Base-by-base conservation (phyloP, 1,140 invertebrate genomes). In the Lepidurus apus region DNA sequence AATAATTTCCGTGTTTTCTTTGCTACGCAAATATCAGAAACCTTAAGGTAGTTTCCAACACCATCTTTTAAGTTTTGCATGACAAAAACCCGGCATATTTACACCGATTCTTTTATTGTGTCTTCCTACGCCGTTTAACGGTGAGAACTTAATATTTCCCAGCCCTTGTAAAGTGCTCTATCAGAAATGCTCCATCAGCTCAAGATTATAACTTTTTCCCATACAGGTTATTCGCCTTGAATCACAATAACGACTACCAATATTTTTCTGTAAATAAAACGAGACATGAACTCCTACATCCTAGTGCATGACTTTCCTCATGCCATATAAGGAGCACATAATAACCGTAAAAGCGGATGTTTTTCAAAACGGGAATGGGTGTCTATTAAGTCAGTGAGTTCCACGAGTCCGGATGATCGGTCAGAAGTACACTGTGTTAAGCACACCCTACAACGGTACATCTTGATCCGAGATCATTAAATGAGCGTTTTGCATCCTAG, bases 121-220 rank as follows among this genome's bases (percentile, higher is more conserved):
- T 21, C 21, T 65, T 21, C 53, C 21, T 65, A 65, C 53, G 53
- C 34, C 4, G 34, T 34, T 34, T 34, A 3, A 34, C 34, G 34
- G 3, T 34, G 34, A 17, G 53, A 21, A 65, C 53, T 65, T 65
- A 9, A 9, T 1, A 65, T 11, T 65, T 65, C 53, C 53, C 53
- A 65, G 17, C 53, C 17, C 53, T 65, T 65, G 17, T 17, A 65
- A 65, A 65, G 21, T 21, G 53, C n/a, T 7, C 53, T 21, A 21
- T 65, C 53, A 65, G 53, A 65, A 65, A 65, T 21, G 53, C 53
- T 7, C 53, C 53, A 65, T 65, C 53, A 65, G 53, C 53, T 21
- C 21, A 13, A 13, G 34, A 34, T 34, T 21, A 17, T 21, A 13
- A 17, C 17, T 21, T 65, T 65, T 47, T 65, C 53, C 53, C 53